These are phyloP conservation scores for Chinchilla lanigera DNA, from an alignment of 2,113 vertebrate species.

Conservation along the genomic window DNA sequence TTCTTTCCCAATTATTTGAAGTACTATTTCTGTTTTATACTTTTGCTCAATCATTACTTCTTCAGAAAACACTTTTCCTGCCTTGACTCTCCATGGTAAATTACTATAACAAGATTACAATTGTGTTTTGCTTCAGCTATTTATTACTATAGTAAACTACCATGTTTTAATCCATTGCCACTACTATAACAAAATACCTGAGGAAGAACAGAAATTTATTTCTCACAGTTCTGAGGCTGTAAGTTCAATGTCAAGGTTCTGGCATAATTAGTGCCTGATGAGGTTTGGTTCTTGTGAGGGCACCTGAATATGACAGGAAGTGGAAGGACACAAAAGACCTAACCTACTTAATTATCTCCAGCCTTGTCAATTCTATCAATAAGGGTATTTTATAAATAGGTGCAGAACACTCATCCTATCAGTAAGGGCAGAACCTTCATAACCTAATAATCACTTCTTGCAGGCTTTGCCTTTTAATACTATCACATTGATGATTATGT, in stretches of 20 bases:
- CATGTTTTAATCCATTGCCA: background rate
- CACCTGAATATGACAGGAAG: background rate
- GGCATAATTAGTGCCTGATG: background rate
- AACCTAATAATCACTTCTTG: background rate
- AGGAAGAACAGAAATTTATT: background rate
- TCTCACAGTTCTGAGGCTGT: background rate
- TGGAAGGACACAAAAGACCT: accelerated
- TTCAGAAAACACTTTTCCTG: no score
- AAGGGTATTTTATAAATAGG: background rate
- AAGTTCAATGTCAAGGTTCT: background rate
- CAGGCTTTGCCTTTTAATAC: background rate
- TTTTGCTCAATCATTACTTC: background rate
- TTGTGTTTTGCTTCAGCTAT: background rate
- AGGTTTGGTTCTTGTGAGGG: background rate
- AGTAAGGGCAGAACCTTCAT: no score
- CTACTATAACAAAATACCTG: background rate
- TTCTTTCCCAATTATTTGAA: background rate
- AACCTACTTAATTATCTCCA: background rate
- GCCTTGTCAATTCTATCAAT: background rate
- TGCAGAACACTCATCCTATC: background rate
- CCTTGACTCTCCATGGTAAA: background rate
- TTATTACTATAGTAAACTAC: background rate
- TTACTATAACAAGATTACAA: background rate
- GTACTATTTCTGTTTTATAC: background rate
- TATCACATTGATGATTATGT: background rate